Percentiles rank a stretch among this genome's conserved stretches.
These are phyloP conservation scores for Pseudomugil gertrudae DNA, from an alignment of 2,797 vertebrate genomes.

Conservation along the genomic window DNA sequence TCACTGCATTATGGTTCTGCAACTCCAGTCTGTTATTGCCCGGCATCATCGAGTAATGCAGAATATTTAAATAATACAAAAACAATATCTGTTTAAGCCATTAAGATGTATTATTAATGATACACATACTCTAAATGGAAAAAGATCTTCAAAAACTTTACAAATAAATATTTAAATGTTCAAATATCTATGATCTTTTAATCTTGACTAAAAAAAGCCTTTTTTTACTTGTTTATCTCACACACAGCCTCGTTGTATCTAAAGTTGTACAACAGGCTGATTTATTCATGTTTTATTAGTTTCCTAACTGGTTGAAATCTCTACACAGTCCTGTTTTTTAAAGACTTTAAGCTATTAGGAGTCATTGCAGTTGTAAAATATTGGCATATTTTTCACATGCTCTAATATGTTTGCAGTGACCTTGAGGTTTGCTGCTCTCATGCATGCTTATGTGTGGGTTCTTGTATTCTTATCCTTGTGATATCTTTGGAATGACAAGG, in stretches of 20 bases:
- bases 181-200: neutral
- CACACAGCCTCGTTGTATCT: conserved; percentile 4
- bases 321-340: conserved; percentile 6
- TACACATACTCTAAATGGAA: neutral
- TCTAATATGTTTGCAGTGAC: conserved; percentile 24
- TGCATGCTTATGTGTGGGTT: conserved; percentile 2
- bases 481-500: conserved; percentile 25
- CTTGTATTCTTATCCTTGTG: conserved; percentile 15
- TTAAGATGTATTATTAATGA: neutral
- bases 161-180: neutral
- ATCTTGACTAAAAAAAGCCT: neutral
- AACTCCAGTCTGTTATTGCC: neutral
- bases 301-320: neutral
- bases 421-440: conserved; percentile 2
- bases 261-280: no score
- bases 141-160: no score
- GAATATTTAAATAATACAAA: no score
- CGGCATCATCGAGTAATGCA: no score
- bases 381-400: conserved; percentile 10
- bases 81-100: neutral
- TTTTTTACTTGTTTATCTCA: neutral
- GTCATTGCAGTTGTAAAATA: conserved; percentile 20
- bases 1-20: no score
- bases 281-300: conserved; percentile 19
- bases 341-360: conserved; percentile 22